Evolutionary conservation across 92 coral and sea anemone genomes (phyloP), one percentile per base, ranked within the genome.

Genomic region (Siderastrea radians): DNA sequence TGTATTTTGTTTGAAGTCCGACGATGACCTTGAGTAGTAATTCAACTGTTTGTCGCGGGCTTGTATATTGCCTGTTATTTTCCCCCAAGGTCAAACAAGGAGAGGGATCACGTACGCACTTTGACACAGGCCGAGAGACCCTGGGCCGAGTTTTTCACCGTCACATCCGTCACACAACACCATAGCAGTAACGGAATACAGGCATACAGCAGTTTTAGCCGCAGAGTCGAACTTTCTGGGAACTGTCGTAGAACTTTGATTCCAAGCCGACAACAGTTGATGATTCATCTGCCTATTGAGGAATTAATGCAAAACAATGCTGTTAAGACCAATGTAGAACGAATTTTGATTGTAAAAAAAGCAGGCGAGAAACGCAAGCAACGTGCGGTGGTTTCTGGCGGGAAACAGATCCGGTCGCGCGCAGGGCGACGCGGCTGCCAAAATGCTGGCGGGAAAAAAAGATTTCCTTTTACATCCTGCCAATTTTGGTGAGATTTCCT

Each of bases 381-480:
- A 15, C 54, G 46, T 16, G 45, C 58, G 49, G 19, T 12, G 57
- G 17, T 49, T 87, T 71, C n/a, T 55, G 74, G 83, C 90, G 90
- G 86, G 85, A 87, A 71, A 83, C 10, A 49, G 1, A 12, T 12
- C 68, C 50, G 68, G 55, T 67, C 61, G 84, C 50, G 17, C 5
- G 45, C 57, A 54, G 46, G 43, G 70, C 26, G 4, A 44, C 68
- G 43, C 26, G 77, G 38, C 46, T 47, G 84, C n/a, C 75, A 9
- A 38, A 38, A 59, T 13, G 71, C 49, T 26, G 59, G 45, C 59
- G 44, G 45, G 58, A 48, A 48, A 72, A 72, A n/a, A 44, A 9
- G 49, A 1, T 67, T 38, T 1, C 72, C 10, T 5, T 26, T 65
- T 5, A 38, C 43, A 45, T 3, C 45, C n/a, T 66, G 9, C 50